A percentile compares a stretch with the other conserved stretches of the same genome.
Conservation (phyloP, 2,797 vertebrate genomes). For the Vireo griseus region DNA sequence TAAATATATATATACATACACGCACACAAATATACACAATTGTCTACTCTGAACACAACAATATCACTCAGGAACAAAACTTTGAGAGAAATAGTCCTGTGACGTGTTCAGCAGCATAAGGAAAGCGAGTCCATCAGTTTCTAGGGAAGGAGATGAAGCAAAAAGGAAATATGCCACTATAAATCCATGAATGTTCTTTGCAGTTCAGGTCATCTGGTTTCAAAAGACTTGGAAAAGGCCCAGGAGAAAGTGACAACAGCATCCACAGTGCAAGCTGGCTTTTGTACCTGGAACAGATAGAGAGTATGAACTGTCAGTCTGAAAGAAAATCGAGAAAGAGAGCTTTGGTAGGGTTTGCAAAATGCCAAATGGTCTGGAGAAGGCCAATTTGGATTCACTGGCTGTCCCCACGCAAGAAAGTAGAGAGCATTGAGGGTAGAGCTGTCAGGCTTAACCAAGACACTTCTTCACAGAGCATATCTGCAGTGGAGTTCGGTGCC, state of each 20-base stretch:
- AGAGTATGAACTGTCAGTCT: background rate
- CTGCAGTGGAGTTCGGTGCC: background rate
- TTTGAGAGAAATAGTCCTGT: background rate
- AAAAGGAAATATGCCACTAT: background rate
- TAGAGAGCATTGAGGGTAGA: background rate
- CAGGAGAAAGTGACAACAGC: background rate
- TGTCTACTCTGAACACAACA: background rate
- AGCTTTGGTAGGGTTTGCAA: background rate
- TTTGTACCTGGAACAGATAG: background rate
- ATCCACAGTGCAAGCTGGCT: background rate
- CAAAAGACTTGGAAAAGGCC: background rate
- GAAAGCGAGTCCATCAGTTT: background rate
- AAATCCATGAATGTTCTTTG: background rate
- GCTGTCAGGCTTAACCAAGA: background rate
- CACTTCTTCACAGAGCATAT: rapidly evolving
- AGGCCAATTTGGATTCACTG: background rate
- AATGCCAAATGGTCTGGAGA: background rate
- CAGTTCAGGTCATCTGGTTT: background rate
- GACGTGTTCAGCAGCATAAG: background rate
- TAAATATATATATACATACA: rapidly evolving
- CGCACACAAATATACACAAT: rapidly evolving
- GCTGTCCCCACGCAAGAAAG: background rate
- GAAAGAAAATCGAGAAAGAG: background rate
- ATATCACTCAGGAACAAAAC: background rate
- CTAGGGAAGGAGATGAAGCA: background rate